These are phyloP conservation scores for Poecilobothrus nobilitatus DNA, from an alignment of 2,888 invertebrate genomes.

Conservation along the genomic window DNA sequence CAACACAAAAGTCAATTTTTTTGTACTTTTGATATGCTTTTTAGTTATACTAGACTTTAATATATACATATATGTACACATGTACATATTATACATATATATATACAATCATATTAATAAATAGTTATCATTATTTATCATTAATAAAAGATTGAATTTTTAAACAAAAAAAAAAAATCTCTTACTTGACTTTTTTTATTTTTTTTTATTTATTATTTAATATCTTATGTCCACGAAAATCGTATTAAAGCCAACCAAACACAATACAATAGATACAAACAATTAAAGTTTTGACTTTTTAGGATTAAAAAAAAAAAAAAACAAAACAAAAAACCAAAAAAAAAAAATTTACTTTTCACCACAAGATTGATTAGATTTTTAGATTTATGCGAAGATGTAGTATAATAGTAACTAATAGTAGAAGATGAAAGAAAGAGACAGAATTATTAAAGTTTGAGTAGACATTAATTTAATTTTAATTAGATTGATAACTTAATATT, in stretches of 20 bases:
- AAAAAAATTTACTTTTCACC: not conserved
- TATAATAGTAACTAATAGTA: not conserved
- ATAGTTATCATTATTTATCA: not conserved
- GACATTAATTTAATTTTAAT: slow-evolving; percentile 3
- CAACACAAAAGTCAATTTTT: not conserved
- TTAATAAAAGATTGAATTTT: not conserved
- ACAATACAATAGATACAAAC: not conserved
- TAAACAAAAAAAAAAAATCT: not conserved
- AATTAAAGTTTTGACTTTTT: not conserved
- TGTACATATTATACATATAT: no score
- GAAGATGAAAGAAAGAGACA: not conserved
- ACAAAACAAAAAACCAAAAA: no score
- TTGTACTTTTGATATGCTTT: not conserved
- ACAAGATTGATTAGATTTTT: not conserved
- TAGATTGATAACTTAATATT: slow-evolving; percentile 3
- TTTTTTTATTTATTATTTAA: no score
- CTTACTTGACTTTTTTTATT: not conserved
- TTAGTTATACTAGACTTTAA: not conserved
- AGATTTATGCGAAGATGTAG: not conserved
- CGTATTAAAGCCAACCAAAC: no score
- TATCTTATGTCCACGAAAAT: no score
- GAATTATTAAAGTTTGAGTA: not conserved
- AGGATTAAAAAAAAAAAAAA: no score
- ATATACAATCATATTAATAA: not conserved
- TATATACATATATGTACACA: no score